Base-by-base conservation (phyloP, 2,888 invertebrate species). In the Oscheius sp. region DNA sequence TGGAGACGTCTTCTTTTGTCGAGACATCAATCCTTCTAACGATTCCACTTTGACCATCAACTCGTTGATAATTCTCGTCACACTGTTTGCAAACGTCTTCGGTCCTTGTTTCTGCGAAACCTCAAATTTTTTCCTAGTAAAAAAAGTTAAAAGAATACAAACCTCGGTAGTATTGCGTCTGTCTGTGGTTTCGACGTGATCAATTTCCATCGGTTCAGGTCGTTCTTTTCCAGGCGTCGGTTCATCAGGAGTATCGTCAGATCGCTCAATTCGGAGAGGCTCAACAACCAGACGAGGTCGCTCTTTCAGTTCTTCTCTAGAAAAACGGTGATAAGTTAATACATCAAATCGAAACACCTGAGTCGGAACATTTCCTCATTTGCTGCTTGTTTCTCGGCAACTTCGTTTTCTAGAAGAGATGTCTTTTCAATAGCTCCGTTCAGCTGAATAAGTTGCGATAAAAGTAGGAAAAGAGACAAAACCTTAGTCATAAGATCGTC, bases 331-430 rank as follows among this genome's bases (percentile, higher is more conserved):
- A 42, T n/a, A 33, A n/a, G 7, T 32, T 11, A 37, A 3, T 7
- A 42, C 4, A 10, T 50, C 29, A 3, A 21, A 59, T 5, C 11
- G 0, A 21, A 65, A 32, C 71, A 79, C 63, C 78, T 65, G 50
- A 79, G 21, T 59, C 79, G 53, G 53, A 80, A 79, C 79, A 79
- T 77, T 51, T 81, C 81, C 37, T 82, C 81, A 5, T 76, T 63
- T 0, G 79, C 81, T 35, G 68, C 73, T 60, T 79, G 77, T 70
- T 74, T 77, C 33, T 82, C 80, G 33, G 79, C 76, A 1, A 82
- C 48, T 58, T 82, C 80, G 70, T 73, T 76, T 65, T 82, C 82
- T 21, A 82, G 60, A 35, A 82, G 75, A 21, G 78, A 76, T 11
- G 76, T 78, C 37, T 76, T 77, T 37, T 82, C 82, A 50, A 80